Base-by-base conservation (phyloP, 2,113 vertebrate genomes). In the Aspiorhynchus laticeps region DNA sequence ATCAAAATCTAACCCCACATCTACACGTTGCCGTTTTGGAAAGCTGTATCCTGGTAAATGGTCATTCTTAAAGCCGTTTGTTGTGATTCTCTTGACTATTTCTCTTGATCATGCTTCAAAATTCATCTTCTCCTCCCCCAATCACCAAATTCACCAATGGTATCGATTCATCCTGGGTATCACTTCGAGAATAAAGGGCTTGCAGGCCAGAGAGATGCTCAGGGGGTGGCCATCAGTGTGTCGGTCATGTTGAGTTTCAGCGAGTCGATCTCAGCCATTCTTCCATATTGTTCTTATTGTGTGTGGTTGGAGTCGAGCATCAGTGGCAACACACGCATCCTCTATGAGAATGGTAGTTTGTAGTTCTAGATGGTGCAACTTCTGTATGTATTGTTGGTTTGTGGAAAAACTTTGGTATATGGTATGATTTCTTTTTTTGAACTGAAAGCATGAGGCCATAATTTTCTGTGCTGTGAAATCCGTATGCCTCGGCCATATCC, bases 41-140 rank as follows among this genome's bases (percentile, higher is more conserved):
- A 96, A 95, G 95, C 95, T 96, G 95, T 95, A 95, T 96, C 92
- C 95, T 96, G 95, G 95, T 96, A 96, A 96, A 95, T 95, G 83
- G 94, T 92, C 91, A 93, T 92, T 94, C 90, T 93, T 95, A 89
- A 67, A 95, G 92, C 90, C 91, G 88, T 95, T 94, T 94, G 90
- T 93, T 94, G 93, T 95, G 90, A 92, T 89, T 88, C 90, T 88
- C 86, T 84, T 81, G 11, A 65, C 11, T 78, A 28, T 67, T 85
- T 84, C 31, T 91, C 90, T 61, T 91, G 93, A 94, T 95, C 94
- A 95, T 95, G 89, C 87, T 90, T 89, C 90, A 90, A 90, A 90
- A 80, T 86, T 89, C 94, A 90, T 93, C 92, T 90, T 92, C 93
- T 93, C 93, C 77, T 59, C 93, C 93, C 92, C 88, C 92, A 92